Percentiles rank a stretch among this genome's conserved stretches.
Evolutionary conservation across 2,797 vertebrate genomes (phyloP).

Genomic region (Otus scops): DNA sequence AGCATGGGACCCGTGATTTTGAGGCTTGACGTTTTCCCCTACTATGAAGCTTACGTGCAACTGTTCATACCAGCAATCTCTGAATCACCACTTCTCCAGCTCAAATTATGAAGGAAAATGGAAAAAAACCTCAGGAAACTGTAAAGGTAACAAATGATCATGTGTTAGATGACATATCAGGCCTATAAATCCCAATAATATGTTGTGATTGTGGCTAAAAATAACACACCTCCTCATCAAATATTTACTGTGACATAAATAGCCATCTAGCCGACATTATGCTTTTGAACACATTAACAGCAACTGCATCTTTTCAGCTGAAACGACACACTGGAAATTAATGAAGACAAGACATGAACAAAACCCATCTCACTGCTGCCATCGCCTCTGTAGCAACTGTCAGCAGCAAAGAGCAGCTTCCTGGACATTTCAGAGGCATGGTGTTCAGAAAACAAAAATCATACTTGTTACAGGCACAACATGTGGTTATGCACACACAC

Average conservation of each 20-base stretch:
- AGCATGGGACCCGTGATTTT: background rate
- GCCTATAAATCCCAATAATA: background rate
- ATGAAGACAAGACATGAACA: background rate
- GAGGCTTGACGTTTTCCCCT: background rate
- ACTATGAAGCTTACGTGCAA: background rate
- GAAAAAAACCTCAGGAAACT: background rate
- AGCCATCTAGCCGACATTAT: background rate
- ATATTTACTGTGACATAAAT: constrained; percentile 44
- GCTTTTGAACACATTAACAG: background rate
- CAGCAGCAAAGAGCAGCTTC: background rate
- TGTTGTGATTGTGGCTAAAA: constrained; percentile 6
- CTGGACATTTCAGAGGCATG: background rate
- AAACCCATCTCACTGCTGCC: background rate
- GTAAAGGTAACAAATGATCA: background rate
- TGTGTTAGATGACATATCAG: background rate
- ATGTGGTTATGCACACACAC: rapidly evolving
- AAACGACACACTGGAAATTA: constrained; percentile 5
- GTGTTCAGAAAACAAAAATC: background rate
- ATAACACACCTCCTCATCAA: background rate
- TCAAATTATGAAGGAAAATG: background rate
- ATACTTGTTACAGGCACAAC: background rate
- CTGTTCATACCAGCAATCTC: background rate
- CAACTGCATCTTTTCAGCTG: background rate
- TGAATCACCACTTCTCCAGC: background rate
- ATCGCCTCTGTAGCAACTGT: background rate